Evolutionary conservation across 1,140 invertebrate species (phyloP).

Genomic region (Sycophila sp.): DNA sequence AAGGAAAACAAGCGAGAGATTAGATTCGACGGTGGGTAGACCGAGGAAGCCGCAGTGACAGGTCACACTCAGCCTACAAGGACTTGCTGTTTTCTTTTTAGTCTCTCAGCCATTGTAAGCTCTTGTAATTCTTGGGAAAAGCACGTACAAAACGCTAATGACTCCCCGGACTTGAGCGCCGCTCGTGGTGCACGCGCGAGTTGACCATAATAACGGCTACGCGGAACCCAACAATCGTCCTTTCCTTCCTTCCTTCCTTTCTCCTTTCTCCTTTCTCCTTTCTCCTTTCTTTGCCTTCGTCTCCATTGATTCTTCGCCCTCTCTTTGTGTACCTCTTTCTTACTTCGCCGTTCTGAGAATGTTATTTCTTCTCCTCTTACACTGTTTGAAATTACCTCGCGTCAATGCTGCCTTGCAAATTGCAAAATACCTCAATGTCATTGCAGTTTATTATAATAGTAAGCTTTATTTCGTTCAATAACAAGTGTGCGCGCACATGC

Average conservation of each 20-base stretch:
- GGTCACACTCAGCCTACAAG: neutral
- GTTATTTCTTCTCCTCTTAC: slow-evolving; percentile 7
- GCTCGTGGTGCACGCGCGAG: slow-evolving; percentile 40
- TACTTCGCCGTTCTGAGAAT: slow-evolving; percentile 15
- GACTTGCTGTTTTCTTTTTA: slow-evolving; percentile 4
- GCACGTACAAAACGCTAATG: slow-evolving; percentile 51
- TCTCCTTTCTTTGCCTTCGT: slow-evolving; percentile 2
- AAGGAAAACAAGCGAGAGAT: neutral
- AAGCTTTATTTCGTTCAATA: too few species aligned
- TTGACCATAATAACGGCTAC: slow-evolving; percentile 41
- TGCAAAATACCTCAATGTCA: too few species aligned
- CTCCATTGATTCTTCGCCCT: slow-evolving; percentile 16
- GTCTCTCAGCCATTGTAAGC: slow-evolving; percentile 32
- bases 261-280: slow-evolving; percentile 39
- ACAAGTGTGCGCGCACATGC: too few species aligned
- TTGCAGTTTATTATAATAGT: too few species aligned
- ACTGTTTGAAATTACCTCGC: too few species aligned
- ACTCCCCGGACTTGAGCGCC: slow-evolving; percentile 39
- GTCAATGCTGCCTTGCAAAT: too few species aligned
- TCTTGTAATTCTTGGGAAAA: slow-evolving; percentile 49
- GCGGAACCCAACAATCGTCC: slow-evolving; percentile 43
- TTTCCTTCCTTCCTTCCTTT: slow-evolving; percentile 45
- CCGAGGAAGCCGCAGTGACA: neutral
- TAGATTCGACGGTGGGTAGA: neutral
- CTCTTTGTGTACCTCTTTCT: slow-evolving; percentile 39